These are phyloP conservation scores for Zeuzera pyrina DNA, from an alignment of 2,888 invertebrate species.

Conservation along the genomic window DNA sequence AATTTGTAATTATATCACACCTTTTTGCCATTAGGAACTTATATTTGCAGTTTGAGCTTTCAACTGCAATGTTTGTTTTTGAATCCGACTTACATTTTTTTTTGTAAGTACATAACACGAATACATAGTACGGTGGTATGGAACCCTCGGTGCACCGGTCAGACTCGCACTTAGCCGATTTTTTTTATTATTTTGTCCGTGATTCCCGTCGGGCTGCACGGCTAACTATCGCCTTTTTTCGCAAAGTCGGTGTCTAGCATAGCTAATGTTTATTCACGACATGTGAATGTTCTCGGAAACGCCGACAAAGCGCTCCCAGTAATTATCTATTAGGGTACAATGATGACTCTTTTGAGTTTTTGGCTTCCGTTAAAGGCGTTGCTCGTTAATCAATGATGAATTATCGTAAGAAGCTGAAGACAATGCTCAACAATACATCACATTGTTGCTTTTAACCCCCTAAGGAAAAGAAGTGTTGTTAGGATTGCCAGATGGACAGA, in stretches of 20 bases:
- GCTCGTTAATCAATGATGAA: slow-evolving; percentile 51
- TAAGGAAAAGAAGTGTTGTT: too few species aligned
- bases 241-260: slow-evolving; percentile 45
- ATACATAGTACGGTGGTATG: too few species aligned
- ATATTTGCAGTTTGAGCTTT: too few species aligned
- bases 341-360: slow-evolving; percentile 58
- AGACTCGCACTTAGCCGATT: too few species aligned
- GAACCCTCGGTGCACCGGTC: too few species aligned
- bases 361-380: slow-evolving; percentile 57
- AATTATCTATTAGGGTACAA: slow-evolving; percentile 60
- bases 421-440: too few species aligned
- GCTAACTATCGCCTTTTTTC: slow-evolving; percentile 49
- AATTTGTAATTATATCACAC: too few species aligned
- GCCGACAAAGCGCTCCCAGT: slow-evolving; percentile 55
- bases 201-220: slow-evolving; percentile 49
- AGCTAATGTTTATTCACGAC: slow-evolving; percentile 37
- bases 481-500: too few species aligned
- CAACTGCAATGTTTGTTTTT: too few species aligned
- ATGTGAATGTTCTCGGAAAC: slow-evolving; percentile 41
- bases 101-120: too few species aligned
- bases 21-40: too few species aligned
- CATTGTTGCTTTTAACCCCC: not conserved
- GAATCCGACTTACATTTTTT: too few species aligned
- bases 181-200: slow-evolving; percentile 72
- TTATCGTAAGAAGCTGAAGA: slow-evolving; percentile 16